Conservation (phyloP, 2,113 vertebrate species). For the Mormyrus iriodes region DNA sequence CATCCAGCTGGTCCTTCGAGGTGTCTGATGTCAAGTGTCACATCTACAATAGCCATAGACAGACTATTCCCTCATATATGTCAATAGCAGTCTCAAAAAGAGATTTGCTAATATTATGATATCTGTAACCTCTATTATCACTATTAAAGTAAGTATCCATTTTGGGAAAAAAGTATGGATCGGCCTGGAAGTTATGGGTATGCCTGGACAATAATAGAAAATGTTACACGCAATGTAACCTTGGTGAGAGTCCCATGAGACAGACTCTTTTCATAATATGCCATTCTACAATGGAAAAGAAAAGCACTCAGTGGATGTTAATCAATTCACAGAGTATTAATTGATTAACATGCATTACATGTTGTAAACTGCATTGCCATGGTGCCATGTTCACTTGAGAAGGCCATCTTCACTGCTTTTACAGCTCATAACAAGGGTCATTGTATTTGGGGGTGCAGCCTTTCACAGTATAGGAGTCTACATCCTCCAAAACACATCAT, state of each 20-base stretch:
- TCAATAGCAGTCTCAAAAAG: neutral
- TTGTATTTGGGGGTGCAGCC: neutral
- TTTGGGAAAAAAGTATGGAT: neutral
- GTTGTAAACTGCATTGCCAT: neutral
- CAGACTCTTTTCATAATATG: neutral
- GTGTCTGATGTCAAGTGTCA: neutral
- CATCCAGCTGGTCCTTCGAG: neutral
- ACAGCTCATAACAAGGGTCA: neutral
- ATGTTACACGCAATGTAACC: too few relatives aligned
- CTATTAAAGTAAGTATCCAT: neutral
- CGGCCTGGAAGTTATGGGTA: neutral
- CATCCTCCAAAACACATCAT: too few relatives aligned
- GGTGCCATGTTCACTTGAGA: neutral
- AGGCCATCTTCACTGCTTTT: neutral
- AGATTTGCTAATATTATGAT: neutral
- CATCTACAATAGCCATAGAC: neutral
- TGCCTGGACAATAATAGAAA: neutral
- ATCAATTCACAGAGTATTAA: neutral
- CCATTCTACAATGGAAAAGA: neutral
- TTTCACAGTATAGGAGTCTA: neutral
- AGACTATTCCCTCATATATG: neutral
- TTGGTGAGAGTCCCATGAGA: neutral
- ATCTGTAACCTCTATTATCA: neutral
- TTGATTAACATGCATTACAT: neutral
- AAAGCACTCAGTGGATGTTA: neutral